Percentiles rank a stretch among this genome's conserved stretches.
These are phyloP conservation scores for Nebria salina DNA, from an alignment of 2,888 invertebrate genomes.

Conservation along the genomic window DNA sequence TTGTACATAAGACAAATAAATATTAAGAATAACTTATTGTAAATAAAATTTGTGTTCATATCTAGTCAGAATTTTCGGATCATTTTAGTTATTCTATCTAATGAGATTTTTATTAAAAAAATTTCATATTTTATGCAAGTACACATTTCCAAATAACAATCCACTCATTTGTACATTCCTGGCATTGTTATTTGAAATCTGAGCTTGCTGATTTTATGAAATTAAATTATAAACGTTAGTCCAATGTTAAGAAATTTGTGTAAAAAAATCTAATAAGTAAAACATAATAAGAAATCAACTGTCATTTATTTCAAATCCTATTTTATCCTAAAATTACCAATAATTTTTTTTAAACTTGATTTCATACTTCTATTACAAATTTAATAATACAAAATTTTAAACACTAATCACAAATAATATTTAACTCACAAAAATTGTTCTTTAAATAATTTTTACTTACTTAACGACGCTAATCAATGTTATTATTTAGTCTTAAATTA, in stretches of 20 bases:
- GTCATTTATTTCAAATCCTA: background rate
- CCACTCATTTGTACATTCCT: slow-evolving; percentile 7
- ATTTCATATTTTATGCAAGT: slow-evolving; percentile 15
- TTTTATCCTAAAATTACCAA: background rate
- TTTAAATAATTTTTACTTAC: too few relatives aligned
- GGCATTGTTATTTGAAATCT: slow-evolving; percentile 12
- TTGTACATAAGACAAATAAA: slow-evolving; percentile 36
- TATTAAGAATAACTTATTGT: slow-evolving; percentile 20
- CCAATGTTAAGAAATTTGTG: slow-evolving; percentile 42
- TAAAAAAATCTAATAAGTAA: slow-evolving; percentile 43
- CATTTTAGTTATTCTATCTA: slow-evolving; percentile 29
- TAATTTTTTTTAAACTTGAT: background rate
- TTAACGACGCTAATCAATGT: too few relatives aligned
- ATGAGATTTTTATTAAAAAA: slow-evolving; percentile 42
- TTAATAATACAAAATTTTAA: background rate
- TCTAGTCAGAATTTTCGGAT: slow-evolving; percentile 31
- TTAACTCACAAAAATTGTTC: background rate
- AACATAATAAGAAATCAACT: slow-evolving; percentile 38
- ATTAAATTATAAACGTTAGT: slow-evolving; percentile 33
- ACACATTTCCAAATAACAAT: background rate
- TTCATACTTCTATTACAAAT: background rate
- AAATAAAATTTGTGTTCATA: slow-evolving; percentile 39
- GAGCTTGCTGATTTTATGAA: slow-evolving; percentile 17
- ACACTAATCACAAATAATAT: background rate
- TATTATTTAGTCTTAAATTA: too few relatives aligned